Evolutionary conservation across 2,113 vertebrate species (phyloP).

Genomic region (Parus major): DNA sequence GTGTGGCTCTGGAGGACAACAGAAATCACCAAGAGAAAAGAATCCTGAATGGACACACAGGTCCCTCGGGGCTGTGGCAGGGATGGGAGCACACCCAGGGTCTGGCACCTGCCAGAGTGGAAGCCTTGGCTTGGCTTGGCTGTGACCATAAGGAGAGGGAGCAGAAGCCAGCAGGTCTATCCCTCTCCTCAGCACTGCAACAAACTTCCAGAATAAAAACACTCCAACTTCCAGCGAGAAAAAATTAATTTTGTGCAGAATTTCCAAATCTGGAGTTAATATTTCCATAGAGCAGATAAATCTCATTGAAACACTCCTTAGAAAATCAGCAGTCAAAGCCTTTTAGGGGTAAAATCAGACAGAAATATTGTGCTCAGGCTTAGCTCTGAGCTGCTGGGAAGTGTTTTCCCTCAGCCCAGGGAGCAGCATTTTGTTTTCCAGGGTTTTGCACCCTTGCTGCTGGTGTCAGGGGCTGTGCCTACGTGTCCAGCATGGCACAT

Average conservation of each 20-base stretch:
- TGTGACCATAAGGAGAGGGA: background rate
- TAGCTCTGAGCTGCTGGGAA: background rate
- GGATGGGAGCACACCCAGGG: background rate
- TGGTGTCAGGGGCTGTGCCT: background rate
- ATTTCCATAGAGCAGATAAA: background rate
- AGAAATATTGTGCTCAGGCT: background rate
- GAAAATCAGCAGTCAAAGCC: background rate
- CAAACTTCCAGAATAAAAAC: background rate
- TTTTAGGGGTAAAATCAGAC: background rate
- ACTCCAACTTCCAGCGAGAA: background rate
- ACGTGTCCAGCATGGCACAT: background rate
- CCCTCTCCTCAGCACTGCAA: background rate
- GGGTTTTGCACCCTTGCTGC: background rate
- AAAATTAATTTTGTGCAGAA: background rate
- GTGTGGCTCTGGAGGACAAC: background rate
- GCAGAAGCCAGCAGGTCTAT: background rate
- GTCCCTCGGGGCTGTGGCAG: accelerated
- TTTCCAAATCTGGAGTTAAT: background rate
- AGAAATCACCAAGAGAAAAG: background rate
- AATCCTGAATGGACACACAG: too few species aligned
- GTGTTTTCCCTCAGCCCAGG: background rate
- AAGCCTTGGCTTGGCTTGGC: background rate
- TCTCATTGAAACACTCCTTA: background rate
- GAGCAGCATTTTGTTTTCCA: background rate
- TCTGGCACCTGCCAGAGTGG: accelerated